Evolutionary conservation across 2,113 vertebrate genomes (phyloP).

Genomic region (Accipiter virgatus): DNA sequence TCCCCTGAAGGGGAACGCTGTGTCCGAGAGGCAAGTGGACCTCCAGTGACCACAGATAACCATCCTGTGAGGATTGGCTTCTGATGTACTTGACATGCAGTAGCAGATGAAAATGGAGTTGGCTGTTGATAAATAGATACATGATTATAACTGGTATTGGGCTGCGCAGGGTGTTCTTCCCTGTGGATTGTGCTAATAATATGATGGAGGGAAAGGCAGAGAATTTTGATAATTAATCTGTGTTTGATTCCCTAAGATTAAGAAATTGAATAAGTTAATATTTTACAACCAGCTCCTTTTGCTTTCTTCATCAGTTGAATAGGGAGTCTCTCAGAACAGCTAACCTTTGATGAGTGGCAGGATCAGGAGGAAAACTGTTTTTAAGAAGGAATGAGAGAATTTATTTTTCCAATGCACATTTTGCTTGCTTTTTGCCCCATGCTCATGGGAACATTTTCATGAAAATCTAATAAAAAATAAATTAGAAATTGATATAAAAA

Average conservation of each 20-base stretch:
- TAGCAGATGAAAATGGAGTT: neutral
- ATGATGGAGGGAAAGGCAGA: neutral
- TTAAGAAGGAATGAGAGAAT: neutral
- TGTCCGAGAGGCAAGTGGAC: neutral
- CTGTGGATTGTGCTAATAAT: neutral
- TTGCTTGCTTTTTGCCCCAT: neutral
- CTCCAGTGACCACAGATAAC: neutral
- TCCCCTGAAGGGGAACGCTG: neutral
- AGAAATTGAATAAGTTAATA: neutral
- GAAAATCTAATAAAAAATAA: neutral
- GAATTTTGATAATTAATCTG: neutral
- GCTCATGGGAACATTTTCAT: neutral
- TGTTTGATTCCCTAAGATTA: neutral
- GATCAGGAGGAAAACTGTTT: neutral
- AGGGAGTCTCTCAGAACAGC: neutral
- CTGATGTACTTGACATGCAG: neutral
- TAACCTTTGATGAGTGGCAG: neutral
- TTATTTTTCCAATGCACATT: neutral
- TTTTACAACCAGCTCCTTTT: neutral
- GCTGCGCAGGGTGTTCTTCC: neutral
- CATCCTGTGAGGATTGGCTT: neutral
- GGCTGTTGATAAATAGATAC: neutral
- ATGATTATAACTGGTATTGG: neutral
- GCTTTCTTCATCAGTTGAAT: neutral
- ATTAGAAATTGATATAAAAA: neutral